Evolutionary conservation across 1,140 invertebrate genomes (phyloP).

Genomic region (Rhagoletis pomonella): DNA sequence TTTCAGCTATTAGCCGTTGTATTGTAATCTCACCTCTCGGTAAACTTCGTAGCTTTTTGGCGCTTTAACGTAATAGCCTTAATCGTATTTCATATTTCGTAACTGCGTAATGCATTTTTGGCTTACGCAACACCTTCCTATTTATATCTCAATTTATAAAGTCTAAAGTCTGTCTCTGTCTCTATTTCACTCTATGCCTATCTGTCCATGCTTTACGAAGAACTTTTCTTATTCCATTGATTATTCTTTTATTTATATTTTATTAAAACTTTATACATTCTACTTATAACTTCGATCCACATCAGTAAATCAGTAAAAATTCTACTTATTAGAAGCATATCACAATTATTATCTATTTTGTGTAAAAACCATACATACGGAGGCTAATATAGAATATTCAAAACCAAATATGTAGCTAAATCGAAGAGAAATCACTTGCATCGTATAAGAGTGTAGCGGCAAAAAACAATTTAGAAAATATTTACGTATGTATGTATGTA

Average conservation of each 20-base stretch:
- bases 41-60: constrained; percentile 3
- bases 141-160: background rate
- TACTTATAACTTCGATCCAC: constrained; percentile 38
- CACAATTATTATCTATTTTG: background rate
- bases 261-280: constrained; percentile 22
- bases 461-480: background rate
- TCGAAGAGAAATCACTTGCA: constrained; percentile 19
- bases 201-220: constrained; percentile 15
- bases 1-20: background rate
- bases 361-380: background rate
- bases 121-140: constrained; percentile 15
- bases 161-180: constrained; percentile 19
- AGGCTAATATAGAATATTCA: background rate
- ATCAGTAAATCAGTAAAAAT: constrained; percentile 60
- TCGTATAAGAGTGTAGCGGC: background rate
- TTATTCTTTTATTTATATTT: constrained; percentile 14
- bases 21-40: constrained; percentile 25
- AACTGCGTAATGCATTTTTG: background rate
- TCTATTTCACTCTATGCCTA: background rate
- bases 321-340: constrained; percentile 46
- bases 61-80: constrained; percentile 11
- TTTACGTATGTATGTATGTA: background rate
- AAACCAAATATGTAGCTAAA: background rate
- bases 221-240: constrained; percentile 2
- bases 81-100: background rate